Base-by-base conservation (phyloP, 2,113 vertebrate genomes). In the Hydrolagus affinis region DNA sequence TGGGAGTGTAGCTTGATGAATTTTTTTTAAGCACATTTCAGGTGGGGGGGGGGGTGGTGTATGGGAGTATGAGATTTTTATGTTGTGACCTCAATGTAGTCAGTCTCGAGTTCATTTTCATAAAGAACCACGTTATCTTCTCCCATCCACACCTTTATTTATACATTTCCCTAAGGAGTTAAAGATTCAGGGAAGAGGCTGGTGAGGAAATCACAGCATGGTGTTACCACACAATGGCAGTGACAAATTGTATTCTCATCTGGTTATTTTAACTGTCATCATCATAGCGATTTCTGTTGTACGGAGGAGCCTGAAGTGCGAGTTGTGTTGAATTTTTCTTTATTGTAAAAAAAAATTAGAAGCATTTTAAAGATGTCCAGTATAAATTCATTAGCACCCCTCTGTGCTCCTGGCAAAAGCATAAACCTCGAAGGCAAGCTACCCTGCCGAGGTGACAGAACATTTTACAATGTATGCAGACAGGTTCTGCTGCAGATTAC, bases 1-100 rank as follows among this genome's bases (percentile, higher is more conserved):
- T 94, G 91, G 91, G 86, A 92, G 85, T 91, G 87, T 86, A 89
- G 62, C 59, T 68, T 83, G 62, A 83, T 83, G 17, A 78, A 78
- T 83, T 83, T 68, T 83, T 83, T 83, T 32, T 11, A 73, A 68
- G 25, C 78, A 83, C 15, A 66, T 66, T 83, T 83, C 32, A 28
- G 32, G 78, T 1, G 78, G 21, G 17, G 59, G 23, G n/a, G n/a
- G n/a, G n/a, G n/a, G n/a, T n/a, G n/a, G n/a, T n/a, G n/a, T 83
- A 23, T 66, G 60, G 60, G 60, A 6, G 12, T 83, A 32, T 83
- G 17, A 66, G 62, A 83, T 83, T 83, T 83, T 66, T 83, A 83
- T 68, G 62, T 30, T 30, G 28, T 66, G 17, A 68, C 78, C 59
- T 68, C 25, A 28, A 80, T 25, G 64, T 80, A 80, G 23, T 80